Evolutionary conservation across 2,888 invertebrate species (phyloP).

Genomic region (Agonum fuliginosum): DNA sequence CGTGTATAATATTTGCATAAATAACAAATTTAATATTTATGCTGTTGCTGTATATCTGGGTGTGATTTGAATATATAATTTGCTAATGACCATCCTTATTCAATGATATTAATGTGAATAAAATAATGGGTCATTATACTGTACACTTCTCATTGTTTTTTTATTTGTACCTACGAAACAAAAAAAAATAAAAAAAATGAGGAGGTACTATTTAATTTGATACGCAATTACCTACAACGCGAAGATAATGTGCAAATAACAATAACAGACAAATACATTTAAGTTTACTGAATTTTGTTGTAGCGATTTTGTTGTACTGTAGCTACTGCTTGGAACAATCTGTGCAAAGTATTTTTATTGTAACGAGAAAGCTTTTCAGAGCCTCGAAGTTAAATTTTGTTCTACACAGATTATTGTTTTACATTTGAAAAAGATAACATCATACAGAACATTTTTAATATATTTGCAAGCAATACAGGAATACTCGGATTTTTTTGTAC

Average conservation of each 20-base stretch:
- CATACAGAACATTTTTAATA: too few relatives aligned
- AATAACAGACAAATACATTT: conserved; percentile 1
- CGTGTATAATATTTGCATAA: conserved; percentile 19
- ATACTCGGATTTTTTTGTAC: too few relatives aligned
- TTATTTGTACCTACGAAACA: too few relatives aligned
- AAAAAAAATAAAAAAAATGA: not conserved
- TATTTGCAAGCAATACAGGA: too few relatives aligned
- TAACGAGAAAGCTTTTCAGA: conserved; percentile 35
- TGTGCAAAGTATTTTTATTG: conserved; percentile 14
- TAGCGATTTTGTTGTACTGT: not conserved
- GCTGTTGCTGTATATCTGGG: conserved; percentile 1
- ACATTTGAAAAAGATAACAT: conserved; percentile 22
- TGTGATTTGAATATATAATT: conserved; percentile 29
- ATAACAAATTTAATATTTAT: conserved; percentile 17
- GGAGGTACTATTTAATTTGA: not conserved
- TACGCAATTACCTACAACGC: conserved; percentile 18
- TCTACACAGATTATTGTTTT: conserved; percentile 31
- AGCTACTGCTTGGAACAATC: conserved; percentile 2
- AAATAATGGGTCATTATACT: conserved; percentile 24
- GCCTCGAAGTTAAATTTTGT: conserved; percentile 32
- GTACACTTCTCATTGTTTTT: too few relatives aligned
- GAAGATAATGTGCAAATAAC: conserved; percentile 27
- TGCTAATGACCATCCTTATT: conserved; percentile 26
- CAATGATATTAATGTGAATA: conserved; percentile 6
- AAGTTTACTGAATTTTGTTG: conserved; percentile 13